These are phyloP conservation scores for Trachelus iudaicus DNA, from an alignment of 2,888 invertebrate genomes.

Conservation along the genomic window DNA sequence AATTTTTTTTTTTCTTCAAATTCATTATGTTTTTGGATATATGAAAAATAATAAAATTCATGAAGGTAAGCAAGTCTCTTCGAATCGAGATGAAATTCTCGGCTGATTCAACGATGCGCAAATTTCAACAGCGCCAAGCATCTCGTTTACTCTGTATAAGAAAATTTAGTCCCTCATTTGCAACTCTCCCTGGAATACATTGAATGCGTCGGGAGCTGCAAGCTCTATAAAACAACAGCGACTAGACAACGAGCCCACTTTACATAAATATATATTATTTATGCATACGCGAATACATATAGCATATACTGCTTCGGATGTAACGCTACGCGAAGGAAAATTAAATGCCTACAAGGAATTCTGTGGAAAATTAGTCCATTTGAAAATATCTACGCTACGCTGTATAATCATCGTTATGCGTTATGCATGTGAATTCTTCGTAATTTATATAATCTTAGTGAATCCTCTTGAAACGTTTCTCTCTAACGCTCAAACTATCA, in stretches of 20 bases:
- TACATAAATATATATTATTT: neutral
- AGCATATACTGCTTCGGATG: neutral
- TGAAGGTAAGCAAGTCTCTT: neutral
- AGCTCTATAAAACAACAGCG: neutral
- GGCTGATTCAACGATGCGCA: neutral
- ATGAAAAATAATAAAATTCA: neutral
- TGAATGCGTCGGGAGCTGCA: neutral
- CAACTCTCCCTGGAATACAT: neutral
- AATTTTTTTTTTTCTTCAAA: neutral
- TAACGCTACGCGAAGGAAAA: neutral
- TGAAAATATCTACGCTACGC: neutral
- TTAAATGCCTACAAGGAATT: neutral
- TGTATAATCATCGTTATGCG: neutral
- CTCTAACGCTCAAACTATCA: neutral
- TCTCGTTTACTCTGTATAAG: neutral
- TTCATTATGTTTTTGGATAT: neutral
- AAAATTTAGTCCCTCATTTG: neutral
- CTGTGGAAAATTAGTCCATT: neutral
- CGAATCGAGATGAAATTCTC: neutral
- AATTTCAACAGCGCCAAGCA: neutral
- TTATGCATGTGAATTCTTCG: neutral
- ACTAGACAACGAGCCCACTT: neutral
- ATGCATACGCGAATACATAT: neutral
- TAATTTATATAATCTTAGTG: neutral
- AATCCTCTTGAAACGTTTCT: neutral